A percentile compares a stretch with the other conserved stretches of the same genome.
These are phyloP conservation scores for Lymantria monacha DNA, from an alignment of 2,888 invertebrate species.

Conservation along the genomic window DNA sequence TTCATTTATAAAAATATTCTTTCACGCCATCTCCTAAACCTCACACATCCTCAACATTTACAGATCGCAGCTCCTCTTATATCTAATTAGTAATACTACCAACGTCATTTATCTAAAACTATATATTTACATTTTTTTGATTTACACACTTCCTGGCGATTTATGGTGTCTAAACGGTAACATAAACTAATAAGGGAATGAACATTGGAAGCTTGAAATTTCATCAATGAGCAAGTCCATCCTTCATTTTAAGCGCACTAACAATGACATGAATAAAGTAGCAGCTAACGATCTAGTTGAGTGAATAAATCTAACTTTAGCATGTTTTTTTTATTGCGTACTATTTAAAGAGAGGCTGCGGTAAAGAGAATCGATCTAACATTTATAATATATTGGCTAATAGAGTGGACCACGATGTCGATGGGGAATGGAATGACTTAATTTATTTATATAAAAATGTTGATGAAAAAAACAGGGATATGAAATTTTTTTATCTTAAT, in stretches of 20 bases:
- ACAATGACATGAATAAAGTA: conserved; percentile 35
- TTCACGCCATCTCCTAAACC: conserved; percentile 43
- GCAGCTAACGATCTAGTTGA: neutral
- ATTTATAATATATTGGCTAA: neutral
- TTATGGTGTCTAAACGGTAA: conserved; percentile 48
- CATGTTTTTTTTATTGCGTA: too few species aligned
- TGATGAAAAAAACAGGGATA: neutral
- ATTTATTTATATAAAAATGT: conserved; percentile 8
- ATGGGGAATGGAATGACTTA: conserved; percentile 25
- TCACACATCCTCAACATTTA: conserved; percentile 45
- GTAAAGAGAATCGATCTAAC: conserved; percentile 45
- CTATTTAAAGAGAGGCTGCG: conserved; percentile 5
- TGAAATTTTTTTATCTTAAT: conserved; percentile 53
- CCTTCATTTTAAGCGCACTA: conserved; percentile 19
- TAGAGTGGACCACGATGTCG: neutral
- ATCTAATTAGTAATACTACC: conserved; percentile 58
- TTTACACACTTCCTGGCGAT: conserved; percentile 74
- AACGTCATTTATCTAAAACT: conserved; percentile 63
- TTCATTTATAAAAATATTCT: conserved; percentile 76
- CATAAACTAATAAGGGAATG: conserved; percentile 43
- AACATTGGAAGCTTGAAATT: conserved; percentile 74
- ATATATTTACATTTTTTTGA: conserved; percentile 73
- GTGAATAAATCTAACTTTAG: too few species aligned
- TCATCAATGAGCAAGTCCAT: conserved; percentile 71
- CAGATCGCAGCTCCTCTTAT: conserved; percentile 66